Conservation (phyloP, 2,113 vertebrate species). For the Sorex araneus region DNA sequence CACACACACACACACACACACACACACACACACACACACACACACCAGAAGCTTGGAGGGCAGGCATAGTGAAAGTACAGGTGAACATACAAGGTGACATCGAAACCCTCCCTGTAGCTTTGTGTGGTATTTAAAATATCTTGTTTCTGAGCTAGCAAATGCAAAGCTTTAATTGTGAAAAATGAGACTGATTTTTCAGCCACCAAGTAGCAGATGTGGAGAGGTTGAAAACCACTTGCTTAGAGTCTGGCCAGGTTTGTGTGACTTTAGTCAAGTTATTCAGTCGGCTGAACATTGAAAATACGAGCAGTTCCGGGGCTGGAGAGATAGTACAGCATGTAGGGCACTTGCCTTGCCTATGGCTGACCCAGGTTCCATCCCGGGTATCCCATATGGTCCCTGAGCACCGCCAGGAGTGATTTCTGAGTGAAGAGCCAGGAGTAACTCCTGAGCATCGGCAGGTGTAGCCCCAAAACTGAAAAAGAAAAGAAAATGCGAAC, state of each 20-base stretch:
- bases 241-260: background rate
- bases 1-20: too few relatives aligned
- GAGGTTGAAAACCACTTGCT: background rate
- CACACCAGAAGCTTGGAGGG: background rate
- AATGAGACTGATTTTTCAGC: background rate
- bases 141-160: background rate
- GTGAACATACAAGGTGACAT: background rate
- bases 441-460: too few relatives aligned
- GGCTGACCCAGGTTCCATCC: too few relatives aligned
- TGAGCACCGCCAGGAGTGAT: too few relatives aligned
- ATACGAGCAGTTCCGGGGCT: background rate
- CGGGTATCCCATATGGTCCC: too few relatives aligned
- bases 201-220: too few relatives aligned
- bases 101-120: background rate
- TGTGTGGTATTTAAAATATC: background rate
- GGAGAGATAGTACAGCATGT: too few relatives aligned
- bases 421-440: too few relatives aligned
- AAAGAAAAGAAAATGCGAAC: too few relatives aligned
- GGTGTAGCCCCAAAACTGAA: too few relatives aligned
- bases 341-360: too few relatives aligned
- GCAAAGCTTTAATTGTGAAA: background rate
- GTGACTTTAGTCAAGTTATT: background rate
- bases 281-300: slow-evolving; percentile 25
- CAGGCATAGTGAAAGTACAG: background rate
- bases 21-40: too few relatives aligned